Evolutionary conservation across 2,113 vertebrate species (phyloP), one percentile per base, ranked within the genome.

Genomic region (Nothocercus julius): DNA sequence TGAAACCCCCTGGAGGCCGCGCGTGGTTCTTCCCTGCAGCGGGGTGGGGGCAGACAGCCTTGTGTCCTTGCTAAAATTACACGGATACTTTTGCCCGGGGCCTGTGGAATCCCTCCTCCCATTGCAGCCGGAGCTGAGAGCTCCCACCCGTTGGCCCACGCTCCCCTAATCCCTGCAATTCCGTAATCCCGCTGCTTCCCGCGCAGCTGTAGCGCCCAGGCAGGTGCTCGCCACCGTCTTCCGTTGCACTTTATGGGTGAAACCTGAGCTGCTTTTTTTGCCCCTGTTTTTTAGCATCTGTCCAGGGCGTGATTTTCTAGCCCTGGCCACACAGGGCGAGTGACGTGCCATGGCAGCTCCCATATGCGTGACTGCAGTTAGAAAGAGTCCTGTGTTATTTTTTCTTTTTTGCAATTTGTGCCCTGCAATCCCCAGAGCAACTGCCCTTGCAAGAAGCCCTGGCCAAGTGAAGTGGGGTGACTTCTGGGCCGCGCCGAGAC

Each of bases 271-370:
- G 11, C 54, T 89, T 89, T 91, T 75, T 75, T 85, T 74, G 72
- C 64, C 81, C 87, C 2, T 8, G 13, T 0, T 40, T 34, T 83
- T 67, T 49, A 80, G n/a, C 64, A 47, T 72, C 87, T 27, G 0
- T 53, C 32, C 13, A 34, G 84, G 92, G 92, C 90, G 93, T 89
- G 20, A 82, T 97, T 96, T 90, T 49, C 78, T n/a, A 78, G 1
- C 28, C 74, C 3, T n/a, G 68, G 77, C 5, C 0, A 2, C 34
- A 53, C 79, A 42, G 82, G 34, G 53, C 15, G 44, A 3, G 5
- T 83, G 85, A 86, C 64, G 56, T 88, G 87, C 85, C 5, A 8
- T 74, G 92, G 87, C 91, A 92, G 81, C 89, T 92, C 74, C 76
- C 93, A 49, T 87, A 81, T 47, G 79, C 54, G 22, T 27, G 64